phyloP scores from a whole-genome alignment of 2,888 invertebrate species.

The Agrochola lota region DNA sequence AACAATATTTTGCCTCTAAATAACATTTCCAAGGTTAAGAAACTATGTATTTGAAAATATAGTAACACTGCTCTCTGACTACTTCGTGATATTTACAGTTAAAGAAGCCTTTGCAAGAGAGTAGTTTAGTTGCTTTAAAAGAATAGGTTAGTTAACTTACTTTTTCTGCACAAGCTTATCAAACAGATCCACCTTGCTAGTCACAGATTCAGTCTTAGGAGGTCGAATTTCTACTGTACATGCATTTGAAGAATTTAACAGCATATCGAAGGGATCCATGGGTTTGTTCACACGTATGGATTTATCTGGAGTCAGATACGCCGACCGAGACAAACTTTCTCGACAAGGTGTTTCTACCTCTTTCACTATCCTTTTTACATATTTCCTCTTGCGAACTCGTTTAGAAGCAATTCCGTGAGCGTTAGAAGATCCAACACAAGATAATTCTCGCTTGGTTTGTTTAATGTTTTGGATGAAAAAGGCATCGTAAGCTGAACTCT shows the following conservation, averaged over 20 bases:
- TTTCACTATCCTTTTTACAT: conserved; percentile 83
- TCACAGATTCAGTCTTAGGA: conserved; percentile 53
- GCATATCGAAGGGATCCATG: conserved; percentile 83
- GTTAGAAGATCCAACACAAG: conserved; percentile 77
- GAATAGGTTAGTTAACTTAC: conserved; percentile 65
- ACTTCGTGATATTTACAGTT: not conserved
- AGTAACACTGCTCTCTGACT: not conserved
- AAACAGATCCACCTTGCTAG: conserved; percentile 58
- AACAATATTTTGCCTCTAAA: not conserved
- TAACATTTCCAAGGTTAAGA: not conserved
- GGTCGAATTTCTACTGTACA: conserved; percentile 41
- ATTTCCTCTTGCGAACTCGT: conserved; percentile 85
- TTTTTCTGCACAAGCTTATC: conserved; percentile 64
- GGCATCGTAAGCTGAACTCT: conserved; percentile 83
- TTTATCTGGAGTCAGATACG: conserved; percentile 85
- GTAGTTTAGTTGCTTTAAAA: not conserved
- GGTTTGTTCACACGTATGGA: conserved; percentile 85
- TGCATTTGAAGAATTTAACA: conserved; percentile 78
- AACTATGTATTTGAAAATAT: not conserved
- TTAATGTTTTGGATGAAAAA: conserved; percentile 88
- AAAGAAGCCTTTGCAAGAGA: not conserved
- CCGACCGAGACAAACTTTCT: conserved; percentile 72
- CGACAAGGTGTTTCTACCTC: conserved; percentile 70
- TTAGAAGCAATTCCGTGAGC: conserved; percentile 73
- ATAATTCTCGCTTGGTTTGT: conserved; percentile 85